Base-by-base conservation (phyloP, 2,113 vertebrate genomes). In the Lethenteron reissneri region DNA sequence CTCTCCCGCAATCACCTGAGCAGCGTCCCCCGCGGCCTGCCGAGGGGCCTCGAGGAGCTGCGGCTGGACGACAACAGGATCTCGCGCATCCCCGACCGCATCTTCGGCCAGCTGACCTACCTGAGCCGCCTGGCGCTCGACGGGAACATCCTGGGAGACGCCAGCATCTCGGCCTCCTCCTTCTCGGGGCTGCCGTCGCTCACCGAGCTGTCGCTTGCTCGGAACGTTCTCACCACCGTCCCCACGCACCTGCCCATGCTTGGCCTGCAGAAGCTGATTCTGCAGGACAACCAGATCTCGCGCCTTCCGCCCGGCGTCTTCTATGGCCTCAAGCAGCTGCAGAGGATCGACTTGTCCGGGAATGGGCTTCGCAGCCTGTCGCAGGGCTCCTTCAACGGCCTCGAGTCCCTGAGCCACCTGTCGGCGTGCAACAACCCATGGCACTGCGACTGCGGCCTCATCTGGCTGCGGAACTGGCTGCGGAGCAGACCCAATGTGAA, bases 101-200 rank as follows among this genome's bases (percentile, higher is more conserved):
- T 91, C 57, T 97, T 96, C 79, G 82, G 87, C 73, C 91, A 89
- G 13, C 81, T 97, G 3, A 72, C 78, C 70, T 85, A 85, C 21
- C 79, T 95, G 4, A 78, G 92, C 72, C 85, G 90, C 56, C 77
- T 96, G 73, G 89, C 95, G 71, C 76, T 97, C 70, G 92, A 96
- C 8, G 92, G 91, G 2, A 97, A 97, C 78, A 85, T 97, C n/a
- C 73, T 97, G 79, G 91, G 91, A 62, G 95, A 97, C 79, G 89
- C 88, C 74, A 85, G 91, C 70, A 94, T 95, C 15, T 90, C 91
- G 0, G 91, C 95, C 13, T 91, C 94, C 77, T 89, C 91, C 73
- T 96, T 96, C 80, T 87, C 87, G 72, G 85, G 88, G 6, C 77
- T 97, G 58, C 82, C 81, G 70, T 95, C 95, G 78, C 82, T 97